These are phyloP conservation scores for Drosophila funebris DNA, from an alignment of 1,140 invertebrate species.

Conservation along the genomic window DNA sequence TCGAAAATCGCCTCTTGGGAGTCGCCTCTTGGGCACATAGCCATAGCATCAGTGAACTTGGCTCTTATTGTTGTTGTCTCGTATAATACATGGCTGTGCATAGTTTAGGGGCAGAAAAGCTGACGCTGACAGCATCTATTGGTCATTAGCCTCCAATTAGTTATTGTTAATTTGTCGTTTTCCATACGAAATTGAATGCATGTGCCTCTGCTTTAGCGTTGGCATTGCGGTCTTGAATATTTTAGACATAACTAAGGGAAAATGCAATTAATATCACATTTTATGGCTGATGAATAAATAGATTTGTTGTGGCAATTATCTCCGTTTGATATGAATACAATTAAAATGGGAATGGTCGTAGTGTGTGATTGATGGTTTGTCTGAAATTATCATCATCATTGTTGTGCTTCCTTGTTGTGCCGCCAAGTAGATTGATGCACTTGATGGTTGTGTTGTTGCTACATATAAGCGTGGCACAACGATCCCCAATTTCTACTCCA, in stretches of 20 bases:
- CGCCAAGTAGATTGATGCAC: constrained; percentile 48
- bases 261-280: constrained; percentile 40
- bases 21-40: constrained; percentile 31
- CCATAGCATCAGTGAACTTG: constrained; percentile 34
- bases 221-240: constrained; percentile 36
- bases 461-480: not conserved
- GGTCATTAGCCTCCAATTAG: constrained; percentile 71
- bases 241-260: constrained; percentile 1
- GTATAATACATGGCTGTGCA: constrained; percentile 4
- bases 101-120: constrained; percentile 29
- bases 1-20: not conserved
- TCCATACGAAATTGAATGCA: constrained; percentile 13
- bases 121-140: constrained; percentile 43
- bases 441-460: constrained; percentile 47
- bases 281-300: constrained; percentile 15
- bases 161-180: constrained; percentile 77
- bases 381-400: constrained; percentile 2
- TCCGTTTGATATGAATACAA: not conserved
- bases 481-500: not conserved
- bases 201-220: not conserved
- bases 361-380: too few relatives aligned
- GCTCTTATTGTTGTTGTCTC: constrained; percentile 10
- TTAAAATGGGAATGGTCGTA: not conserved
- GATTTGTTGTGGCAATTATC: constrained; percentile 1
- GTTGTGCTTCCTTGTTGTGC: too few relatives aligned